These are phyloP conservation scores for Willowsia nigromaculata DNA, from an alignment of 2,888 invertebrate species.

Conservation along the genomic window DNA sequence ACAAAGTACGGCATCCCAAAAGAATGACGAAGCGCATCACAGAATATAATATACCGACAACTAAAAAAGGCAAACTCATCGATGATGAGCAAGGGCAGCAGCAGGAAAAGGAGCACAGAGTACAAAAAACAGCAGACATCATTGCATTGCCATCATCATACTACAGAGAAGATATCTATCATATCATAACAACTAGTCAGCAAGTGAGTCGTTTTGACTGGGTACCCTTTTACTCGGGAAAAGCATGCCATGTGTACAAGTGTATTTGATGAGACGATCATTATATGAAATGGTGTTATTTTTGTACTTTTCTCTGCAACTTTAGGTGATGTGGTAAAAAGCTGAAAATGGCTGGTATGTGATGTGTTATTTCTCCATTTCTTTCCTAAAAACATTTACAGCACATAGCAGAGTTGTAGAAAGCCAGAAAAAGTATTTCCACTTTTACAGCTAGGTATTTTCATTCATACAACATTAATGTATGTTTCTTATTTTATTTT, in stretches of 20 bases:
- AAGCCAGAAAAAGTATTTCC: too few species aligned
- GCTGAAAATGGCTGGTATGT: background rate
- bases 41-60: background rate
- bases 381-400: background rate
- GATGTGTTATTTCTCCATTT: background rate
- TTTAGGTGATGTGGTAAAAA: background rate
- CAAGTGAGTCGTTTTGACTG: background rate
- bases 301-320: background rate
- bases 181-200: background rate
- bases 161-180: background rate
- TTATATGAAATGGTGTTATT: background rate
- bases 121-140: constrained; percentile 36
- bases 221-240: background rate
- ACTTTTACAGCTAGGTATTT: too few species aligned
- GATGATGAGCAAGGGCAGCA: background rate
- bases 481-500: too few species aligned
- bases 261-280: background rate
- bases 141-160: constrained; percentile 43
- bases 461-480: too few species aligned
- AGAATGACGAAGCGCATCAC: constrained; percentile 42
- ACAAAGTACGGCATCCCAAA: background rate
- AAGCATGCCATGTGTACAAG: background rate
- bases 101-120: background rate
- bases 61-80: constrained; percentile 59
- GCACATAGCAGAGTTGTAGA: too few species aligned